phyloP scores from a whole-genome alignment of 2,113 vertebrate genomes.

The Thalassarche chlororhynchos region DNA sequence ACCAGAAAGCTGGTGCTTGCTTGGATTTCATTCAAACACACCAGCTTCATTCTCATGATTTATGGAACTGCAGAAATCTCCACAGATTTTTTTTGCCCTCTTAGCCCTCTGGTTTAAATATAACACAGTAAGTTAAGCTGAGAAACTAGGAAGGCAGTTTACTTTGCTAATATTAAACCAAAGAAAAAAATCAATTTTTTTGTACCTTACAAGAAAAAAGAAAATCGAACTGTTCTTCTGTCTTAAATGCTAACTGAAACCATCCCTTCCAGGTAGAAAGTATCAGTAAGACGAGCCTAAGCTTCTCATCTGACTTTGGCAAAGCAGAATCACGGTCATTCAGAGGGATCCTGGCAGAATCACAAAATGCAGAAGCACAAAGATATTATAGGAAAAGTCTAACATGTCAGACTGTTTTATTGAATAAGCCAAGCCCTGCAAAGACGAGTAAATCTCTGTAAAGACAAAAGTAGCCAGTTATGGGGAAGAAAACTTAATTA shows the following conservation, averaged over 20 bases:
- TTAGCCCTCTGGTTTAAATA: slow-evolving; percentile 4
- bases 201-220: neutral
- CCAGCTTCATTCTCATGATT: neutral
- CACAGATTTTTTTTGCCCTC: neutral
- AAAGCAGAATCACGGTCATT: neutral
- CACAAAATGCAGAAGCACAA: neutral
- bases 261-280: neutral
- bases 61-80: slow-evolving; percentile 5
- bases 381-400: neutral
- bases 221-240: neutral
- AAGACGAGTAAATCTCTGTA: neutral
- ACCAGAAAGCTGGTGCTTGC: slow-evolving; percentile 20
- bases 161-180: neutral
- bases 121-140: neutral
- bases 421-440: neutral
- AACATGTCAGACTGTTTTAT: neutral
- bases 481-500: neutral
- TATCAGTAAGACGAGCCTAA: neutral
- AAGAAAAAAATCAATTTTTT: neutral
- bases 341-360: neutral
- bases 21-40: slow-evolving; percentile 1
- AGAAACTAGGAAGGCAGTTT: slow-evolving; percentile 12
- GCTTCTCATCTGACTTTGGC: neutral
- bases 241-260: neutral
- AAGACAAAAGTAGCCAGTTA: neutral